These are phyloP conservation scores for Rhea pennata DNA, from an alignment of 2,113 vertebrate species.

Conservation along the genomic window DNA sequence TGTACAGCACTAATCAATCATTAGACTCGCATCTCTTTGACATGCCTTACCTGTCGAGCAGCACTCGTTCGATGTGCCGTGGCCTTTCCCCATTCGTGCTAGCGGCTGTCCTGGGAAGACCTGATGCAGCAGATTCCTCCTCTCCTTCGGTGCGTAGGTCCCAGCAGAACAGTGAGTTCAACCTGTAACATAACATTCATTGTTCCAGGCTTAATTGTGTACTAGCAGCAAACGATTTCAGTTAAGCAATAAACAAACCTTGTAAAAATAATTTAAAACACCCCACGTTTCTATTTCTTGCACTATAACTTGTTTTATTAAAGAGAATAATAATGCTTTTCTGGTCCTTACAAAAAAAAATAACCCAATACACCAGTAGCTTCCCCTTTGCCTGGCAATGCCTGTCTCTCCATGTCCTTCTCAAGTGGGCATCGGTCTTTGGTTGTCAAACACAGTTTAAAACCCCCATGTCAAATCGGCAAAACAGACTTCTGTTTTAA, in stretches of 20 bases:
- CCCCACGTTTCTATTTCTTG: slow-evolving; percentile 58
- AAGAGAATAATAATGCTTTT: background rate
- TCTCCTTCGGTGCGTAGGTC: background rate
- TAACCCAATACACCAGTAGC: slow-evolving; percentile 1
- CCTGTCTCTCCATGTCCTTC: background rate
- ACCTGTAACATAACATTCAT: background rate
- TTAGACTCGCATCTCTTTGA: background rate
- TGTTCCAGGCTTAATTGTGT: background rate
- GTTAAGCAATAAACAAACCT: slow-evolving; percentile 76
- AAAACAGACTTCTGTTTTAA: background rate
- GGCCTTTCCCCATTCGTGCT: background rate
- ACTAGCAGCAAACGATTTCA: slow-evolving; percentile 36
- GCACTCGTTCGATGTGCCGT: background rate
- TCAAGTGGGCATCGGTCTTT: background rate
- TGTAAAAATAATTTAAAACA: background rate
- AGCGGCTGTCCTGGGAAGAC: background rate
- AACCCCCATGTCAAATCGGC: background rate
- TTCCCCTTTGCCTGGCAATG: slow-evolving; percentile 4
- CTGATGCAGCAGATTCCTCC: background rate
- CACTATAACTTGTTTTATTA: slow-evolving; percentile 59
- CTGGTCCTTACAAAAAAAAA: background rate
- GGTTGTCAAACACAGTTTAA: background rate
- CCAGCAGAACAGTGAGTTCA: background rate
- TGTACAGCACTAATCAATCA: background rate
- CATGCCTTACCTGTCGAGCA: background rate